These are phyloP conservation scores for Tychaedon coryphoeus DNA, from an alignment of 2,113 vertebrate genomes.

Conservation along the genomic window DNA sequence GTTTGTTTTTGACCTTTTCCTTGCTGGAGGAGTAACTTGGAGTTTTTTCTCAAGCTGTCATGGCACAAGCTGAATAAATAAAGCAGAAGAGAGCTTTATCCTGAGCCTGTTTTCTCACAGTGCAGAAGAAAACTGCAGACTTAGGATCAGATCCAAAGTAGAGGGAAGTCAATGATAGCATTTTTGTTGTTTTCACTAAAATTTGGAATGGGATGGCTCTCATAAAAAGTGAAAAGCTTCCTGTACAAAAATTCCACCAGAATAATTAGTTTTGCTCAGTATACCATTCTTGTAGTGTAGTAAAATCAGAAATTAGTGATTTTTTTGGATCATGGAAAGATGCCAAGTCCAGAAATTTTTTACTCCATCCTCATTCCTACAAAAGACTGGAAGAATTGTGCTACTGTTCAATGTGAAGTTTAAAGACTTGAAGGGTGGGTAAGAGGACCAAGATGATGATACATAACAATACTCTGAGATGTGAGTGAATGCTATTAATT, in stretches of 20 bases:
- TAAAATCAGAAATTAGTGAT: not conserved
- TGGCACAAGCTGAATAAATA: slow-evolving; percentile 49
- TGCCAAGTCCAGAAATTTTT: not conserved
- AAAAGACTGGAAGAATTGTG: not conserved
- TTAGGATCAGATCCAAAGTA: not conserved
- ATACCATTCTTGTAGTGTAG: not conserved
- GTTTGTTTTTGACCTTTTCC: slow-evolving; percentile 19
- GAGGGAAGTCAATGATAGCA: not conserved
- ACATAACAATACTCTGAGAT: not conserved
- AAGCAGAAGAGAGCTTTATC: not conserved
- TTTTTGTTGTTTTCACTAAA: not conserved
- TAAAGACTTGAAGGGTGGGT: not conserved
- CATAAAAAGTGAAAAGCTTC: not conserved
- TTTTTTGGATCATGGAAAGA: not conserved
- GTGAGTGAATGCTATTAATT: not conserved
- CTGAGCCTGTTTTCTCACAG: not conserved
- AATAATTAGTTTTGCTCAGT: not conserved
- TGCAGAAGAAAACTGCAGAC: not conserved
- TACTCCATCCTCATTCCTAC: not conserved
- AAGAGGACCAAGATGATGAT: not conserved
- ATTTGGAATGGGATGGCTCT: not conserved
- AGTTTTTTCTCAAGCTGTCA: slow-evolving; percentile 22
- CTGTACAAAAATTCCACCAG: not conserved
- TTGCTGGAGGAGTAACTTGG: not conserved
- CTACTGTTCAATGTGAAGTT: not conserved